phyloP scores from a whole-genome alignment of 2,113 vertebrate species.

The Chloropsis cyanopogon region DNA sequence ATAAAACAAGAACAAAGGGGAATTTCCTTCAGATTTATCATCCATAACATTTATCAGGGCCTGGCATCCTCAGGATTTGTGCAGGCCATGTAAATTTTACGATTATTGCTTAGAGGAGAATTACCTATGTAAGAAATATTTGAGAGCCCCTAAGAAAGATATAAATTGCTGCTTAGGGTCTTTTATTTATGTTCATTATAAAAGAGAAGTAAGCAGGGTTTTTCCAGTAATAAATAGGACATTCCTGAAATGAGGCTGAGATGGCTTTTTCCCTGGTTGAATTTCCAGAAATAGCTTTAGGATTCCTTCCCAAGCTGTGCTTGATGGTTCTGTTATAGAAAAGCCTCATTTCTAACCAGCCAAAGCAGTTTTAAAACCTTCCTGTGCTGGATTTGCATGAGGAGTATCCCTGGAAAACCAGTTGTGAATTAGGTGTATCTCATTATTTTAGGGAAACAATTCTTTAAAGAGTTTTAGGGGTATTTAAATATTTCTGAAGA shows the following conservation, averaged over 20 bases:
- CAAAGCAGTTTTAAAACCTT: not conserved
- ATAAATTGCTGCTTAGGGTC: not conserved
- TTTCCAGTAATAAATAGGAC: not conserved
- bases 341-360: not conserved
- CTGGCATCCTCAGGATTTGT: not conserved
- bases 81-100: not conserved
- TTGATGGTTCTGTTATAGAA: not conserved
- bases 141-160: not conserved
- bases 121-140: not conserved
- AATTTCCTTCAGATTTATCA: not conserved
- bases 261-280: not conserved
- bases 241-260: not conserved
- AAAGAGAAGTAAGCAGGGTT: not conserved
- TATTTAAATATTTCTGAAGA: not conserved
- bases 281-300: not conserved
- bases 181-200: not conserved
- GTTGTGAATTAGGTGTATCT: not conserved
- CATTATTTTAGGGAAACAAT: not conserved
- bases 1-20: constrained; percentile 14
- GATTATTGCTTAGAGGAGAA: not conserved
- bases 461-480: not conserved
- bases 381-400: not conserved
- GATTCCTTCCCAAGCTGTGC: not conserved
- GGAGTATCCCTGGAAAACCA: not conserved
- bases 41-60: not conserved